Evolutionary conservation across 2,797 vertebrate genomes (phyloP), one percentile per base, ranked within the genome.

Genomic region (Zonotrichia albicollis): DNA sequence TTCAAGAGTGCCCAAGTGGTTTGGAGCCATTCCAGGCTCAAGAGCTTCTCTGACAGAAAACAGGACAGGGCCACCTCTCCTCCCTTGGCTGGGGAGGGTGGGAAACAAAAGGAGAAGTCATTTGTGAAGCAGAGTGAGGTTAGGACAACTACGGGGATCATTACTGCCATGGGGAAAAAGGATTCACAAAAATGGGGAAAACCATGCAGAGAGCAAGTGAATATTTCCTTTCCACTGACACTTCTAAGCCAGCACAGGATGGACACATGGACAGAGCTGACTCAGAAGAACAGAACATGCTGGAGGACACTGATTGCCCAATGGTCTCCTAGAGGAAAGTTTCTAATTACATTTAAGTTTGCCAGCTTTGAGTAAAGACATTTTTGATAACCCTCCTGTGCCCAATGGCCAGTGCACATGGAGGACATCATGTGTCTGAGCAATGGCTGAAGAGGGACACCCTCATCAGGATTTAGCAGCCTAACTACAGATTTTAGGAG

Each of bases 381-480:
- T 34, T 84, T 94, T 40, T 80, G 12, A n/a, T 20, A 29, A 19
- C 9, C 18, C 15, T 71, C 10, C 18, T 46, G 26, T 43, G 40
- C 40, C 62, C 45, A 26, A 12, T 3, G 22, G 10, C 18, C 32
- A 21, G 27, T 17, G 30, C 60, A 18, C 11, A 6, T 0, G 20
- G 53, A 60, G 27, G 25, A 36, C 11, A 34, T 7, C 5, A 1
- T 0, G 18, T 1, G 11, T 4, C 26, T 14, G 36, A 87, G 27
- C 74, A 71, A 16, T 4, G 36, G 36, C 65, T 70, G 34, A n/a
- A 27, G 22, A 81, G 10, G 14, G 29, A 64, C 17, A 10, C 45
- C 19, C 45, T 50, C 50, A 55, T 16, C 26, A 42, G 34, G 22
- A 27, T 11, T 70, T 2, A 10, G 18, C 13, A 25, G 50, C 46